Evolutionary conservation across 1,140 invertebrate genomes (phyloP).

Genomic region (Dendrolimus kikuchii): DNA sequence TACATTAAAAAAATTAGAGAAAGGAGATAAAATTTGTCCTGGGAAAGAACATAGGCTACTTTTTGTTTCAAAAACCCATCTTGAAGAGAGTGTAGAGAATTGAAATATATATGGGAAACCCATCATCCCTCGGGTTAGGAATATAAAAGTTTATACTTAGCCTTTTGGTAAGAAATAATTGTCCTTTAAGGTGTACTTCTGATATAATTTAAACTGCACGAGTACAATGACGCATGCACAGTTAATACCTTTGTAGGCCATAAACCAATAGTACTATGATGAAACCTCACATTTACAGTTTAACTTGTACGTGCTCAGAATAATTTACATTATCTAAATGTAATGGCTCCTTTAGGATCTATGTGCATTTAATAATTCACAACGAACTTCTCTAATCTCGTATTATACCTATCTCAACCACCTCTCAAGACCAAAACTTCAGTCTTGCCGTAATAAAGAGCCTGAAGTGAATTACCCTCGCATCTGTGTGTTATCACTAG

Average conservation of each 20-base stretch:
- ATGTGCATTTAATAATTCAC: constrained; percentile 39
- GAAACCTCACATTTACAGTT: constrained; percentile 16
- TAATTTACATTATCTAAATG: constrained; percentile 6
- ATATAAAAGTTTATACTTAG: too few species aligned
- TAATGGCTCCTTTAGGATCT: constrained; percentile 4
- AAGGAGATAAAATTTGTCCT: too few species aligned
- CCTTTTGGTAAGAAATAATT: too few species aligned
- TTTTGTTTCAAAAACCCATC: too few species aligned
- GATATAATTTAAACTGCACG: too few species aligned
- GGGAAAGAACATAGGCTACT: too few species aligned
- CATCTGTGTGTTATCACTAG: constrained; percentile 47
- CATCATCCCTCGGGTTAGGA: too few species aligned
- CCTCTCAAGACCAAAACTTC: constrained; percentile 39
- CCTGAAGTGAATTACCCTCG: constrained; percentile 46
- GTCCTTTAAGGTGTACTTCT: too few species aligned
- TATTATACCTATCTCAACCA: constrained; percentile 38
- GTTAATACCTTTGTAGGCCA: neutral
- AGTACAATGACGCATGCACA: neutral
- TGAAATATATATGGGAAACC: too few species aligned
- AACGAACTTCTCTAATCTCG: constrained; percentile 37
- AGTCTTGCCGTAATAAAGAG: constrained; percentile 44
- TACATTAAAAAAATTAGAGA: too few species aligned
- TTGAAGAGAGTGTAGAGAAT: too few species aligned
- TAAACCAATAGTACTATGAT: constrained; percentile 5
- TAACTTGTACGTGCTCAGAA: constrained; percentile 12